These are phyloP conservation scores for Drosophila mauritiana DNA, from an alignment of 1,140 invertebrate genomes.

Conservation along the genomic window DNA sequence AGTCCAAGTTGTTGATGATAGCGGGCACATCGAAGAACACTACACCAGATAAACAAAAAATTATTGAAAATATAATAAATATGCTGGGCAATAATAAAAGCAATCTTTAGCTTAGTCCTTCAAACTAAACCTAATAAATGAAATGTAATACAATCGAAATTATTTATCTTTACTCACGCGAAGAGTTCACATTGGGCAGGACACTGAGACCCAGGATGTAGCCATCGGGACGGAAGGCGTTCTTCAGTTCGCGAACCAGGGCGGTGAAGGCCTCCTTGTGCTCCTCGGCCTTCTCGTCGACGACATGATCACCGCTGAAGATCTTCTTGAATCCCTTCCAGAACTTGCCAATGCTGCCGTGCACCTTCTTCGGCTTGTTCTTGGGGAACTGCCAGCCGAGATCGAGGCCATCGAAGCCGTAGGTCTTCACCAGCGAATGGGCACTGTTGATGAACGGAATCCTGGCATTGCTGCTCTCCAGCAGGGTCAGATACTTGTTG, in stretches of 20 bases:
- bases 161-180: conserved; percentile 85
- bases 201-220: conserved; percentile 89
- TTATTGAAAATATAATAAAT: not conserved
- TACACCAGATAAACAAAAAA: conserved; percentile 79
- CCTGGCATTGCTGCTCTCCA: conserved; percentile 89
- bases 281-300: conserved; percentile 91
- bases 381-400: conserved; percentile 94
- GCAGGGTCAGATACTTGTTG: conserved; percentile 84
- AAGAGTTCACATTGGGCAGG: conserved; percentile 91
- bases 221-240: conserved; percentile 88
- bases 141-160: not conserved
- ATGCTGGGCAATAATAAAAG: no score
- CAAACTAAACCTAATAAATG: no score
- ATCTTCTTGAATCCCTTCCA: conserved; percentile 91
- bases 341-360: conserved; percentile 87
- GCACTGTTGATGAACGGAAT: conserved; percentile 91
- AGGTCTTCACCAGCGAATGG: conserved; percentile 88
- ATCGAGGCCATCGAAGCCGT: conserved; percentile 94
- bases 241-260: conserved; percentile 90
- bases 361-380: conserved; percentile 91
- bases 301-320: conserved; percentile 88
- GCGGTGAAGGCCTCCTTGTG: conserved; percentile 91
- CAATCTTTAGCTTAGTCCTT: no score
- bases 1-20: conserved; percentile 90
- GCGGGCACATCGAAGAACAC: conserved; percentile 92